These are phyloP conservation scores for Neopelma chrysocephalum DNA, from an alignment of 2,797 vertebrate genomes.

Conservation along the genomic window DNA sequence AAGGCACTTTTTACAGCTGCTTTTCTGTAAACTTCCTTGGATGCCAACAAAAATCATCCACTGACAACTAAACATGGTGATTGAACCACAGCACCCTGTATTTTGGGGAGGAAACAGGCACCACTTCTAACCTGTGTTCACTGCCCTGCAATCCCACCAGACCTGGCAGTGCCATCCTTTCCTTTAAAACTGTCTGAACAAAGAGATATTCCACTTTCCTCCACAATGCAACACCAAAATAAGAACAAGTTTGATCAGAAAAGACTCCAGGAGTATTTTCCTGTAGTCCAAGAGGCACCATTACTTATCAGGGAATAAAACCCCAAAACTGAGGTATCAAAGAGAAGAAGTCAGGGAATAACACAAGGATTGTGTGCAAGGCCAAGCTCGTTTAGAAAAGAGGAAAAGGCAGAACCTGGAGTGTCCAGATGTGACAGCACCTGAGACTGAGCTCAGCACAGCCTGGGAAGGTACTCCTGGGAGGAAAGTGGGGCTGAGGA, in stretches of 20 bases:
- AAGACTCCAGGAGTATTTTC: not conserved
- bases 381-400: not conserved
- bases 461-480: not conserved
- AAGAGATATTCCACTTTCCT: not conserved
- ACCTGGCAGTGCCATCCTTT: not conserved
- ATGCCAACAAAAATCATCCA: not conserved
- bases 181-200: not conserved
- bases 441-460: not conserved
- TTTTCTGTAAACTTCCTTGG: not conserved
- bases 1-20: not conserved
- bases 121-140: not conserved
- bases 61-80: not conserved
- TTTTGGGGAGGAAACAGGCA: not conserved
- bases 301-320: not conserved
- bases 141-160: not conserved
- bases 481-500: not conserved
- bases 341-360: not conserved
- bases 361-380: not conserved
- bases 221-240: not conserved
- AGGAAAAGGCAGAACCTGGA: not conserved
- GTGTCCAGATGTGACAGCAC: not conserved
- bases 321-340: not conserved
- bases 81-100: not conserved
- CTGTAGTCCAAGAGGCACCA: not conserved
- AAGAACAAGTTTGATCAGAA: not conserved